phyloP scores from a whole-genome alignment of 1,140 invertebrate genomes.

The Aphis craccivora region DNA sequence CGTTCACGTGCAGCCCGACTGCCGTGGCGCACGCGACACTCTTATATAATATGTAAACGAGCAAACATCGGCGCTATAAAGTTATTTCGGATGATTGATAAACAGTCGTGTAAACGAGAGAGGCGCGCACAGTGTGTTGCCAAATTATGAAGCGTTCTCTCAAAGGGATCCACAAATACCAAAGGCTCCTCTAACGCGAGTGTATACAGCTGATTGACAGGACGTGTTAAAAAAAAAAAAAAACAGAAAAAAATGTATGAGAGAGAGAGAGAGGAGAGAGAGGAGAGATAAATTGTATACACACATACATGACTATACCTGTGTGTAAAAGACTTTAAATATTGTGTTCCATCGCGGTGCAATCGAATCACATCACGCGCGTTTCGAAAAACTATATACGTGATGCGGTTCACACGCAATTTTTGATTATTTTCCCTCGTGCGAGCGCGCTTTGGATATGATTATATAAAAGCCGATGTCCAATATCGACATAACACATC shows the following conservation, averaged over 20 bases:
- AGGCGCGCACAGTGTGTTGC: not conserved
- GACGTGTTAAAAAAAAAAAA: not conserved
- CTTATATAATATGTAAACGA: constrained; percentile 39
- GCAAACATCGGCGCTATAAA: constrained; percentile 31
- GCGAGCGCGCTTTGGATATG: not conserved
- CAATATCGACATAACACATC: not conserved
- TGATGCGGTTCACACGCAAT: not conserved
- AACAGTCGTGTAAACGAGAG: constrained; percentile 33
- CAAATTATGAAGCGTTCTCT: not conserved
- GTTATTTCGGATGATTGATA: constrained; percentile 48
- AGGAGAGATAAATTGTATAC: not conserved
- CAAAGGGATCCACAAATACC: constrained; percentile 23
- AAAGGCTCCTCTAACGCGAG: not conserved
- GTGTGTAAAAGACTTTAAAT: not conserved
- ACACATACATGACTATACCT: not conserved
- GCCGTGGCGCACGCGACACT: not conserved
- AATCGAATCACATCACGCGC: not conserved
- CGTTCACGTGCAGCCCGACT: not conserved
- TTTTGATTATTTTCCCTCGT: not conserved
- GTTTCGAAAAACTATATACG: not conserved
- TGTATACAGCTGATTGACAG: constrained; percentile 15
- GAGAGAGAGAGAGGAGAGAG: no score
- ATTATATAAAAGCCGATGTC: not conserved
- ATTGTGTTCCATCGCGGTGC: not conserved
- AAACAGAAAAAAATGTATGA: not conserved